phyloP scores from a whole-genome alignment of 2,797 vertebrate species.

The Enteromius treurensis region DNA sequence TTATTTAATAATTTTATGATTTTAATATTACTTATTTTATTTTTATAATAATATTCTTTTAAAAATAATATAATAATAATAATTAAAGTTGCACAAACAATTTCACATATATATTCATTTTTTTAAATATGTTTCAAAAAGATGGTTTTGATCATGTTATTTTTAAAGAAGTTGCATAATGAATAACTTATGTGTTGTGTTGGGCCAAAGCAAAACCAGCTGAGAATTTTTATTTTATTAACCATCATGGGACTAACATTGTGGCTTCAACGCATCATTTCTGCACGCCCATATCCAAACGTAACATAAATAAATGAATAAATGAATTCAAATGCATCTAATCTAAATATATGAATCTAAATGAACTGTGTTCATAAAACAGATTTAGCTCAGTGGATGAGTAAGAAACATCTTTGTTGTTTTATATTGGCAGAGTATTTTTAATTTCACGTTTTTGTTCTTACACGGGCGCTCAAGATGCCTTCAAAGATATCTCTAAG shows the following conservation, averaged over 20 bases:
- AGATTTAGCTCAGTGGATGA: conserved; percentile 3
- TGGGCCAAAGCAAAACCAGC: not conserved
- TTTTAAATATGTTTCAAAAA: not conserved
- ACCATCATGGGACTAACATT: not conserved
- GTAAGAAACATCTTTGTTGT: not conserved
- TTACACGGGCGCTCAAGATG: not conserved
- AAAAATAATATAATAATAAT: no score
- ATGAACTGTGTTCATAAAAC: conserved; percentile 21
- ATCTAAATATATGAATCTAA: conserved; percentile 32
- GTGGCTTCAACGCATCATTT: not conserved
- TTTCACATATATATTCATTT: not conserved
- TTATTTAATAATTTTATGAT: no score
- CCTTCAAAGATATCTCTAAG: conserved; percentile 21
- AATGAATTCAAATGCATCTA: conserved; percentile 18
- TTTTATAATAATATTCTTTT: no score
- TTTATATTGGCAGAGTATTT: conserved; percentile 7
- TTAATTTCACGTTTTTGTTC: conserved; percentile 19
- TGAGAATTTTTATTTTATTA: not conserved
- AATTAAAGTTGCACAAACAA: not conserved
- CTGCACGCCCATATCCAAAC: not conserved
- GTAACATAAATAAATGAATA: conserved; percentile 10
- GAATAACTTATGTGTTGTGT: not conserved
- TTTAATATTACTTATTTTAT: no score
- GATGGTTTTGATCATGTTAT: not conserved
- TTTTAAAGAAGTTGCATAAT: not conserved